Base-by-base conservation (phyloP, 2,888 invertebrate genomes). In the Diarsia dahlii region DNA sequence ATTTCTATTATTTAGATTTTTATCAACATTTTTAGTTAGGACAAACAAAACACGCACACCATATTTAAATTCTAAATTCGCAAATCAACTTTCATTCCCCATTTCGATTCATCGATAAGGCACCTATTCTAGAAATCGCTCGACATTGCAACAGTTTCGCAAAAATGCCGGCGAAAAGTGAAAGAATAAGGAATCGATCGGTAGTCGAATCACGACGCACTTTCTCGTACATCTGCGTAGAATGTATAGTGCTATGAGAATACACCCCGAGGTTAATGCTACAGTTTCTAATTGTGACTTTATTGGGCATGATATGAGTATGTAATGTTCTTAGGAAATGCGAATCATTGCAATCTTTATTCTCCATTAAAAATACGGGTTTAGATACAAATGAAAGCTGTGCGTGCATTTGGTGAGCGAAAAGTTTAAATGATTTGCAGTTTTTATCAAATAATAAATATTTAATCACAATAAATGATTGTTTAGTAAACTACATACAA, bases 121-220 rank as follows among this genome's bases (percentile, higher is more conserved):
- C 79, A 82, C 82, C n/a, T 87, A 87, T 87, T 89, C 82, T 91
- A 89, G 90, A 90, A 91, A 90, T 87, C 88, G 77, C 68, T 68
- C 65, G 77, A 79, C 67, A 81, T 80, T 68, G 71, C 60, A 58
- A 54, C 75, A 78, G 74, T 90, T 89, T 91, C 89, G 92, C 92
- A 92, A 91, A 92, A 91, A 90, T 90, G 82, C 88, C 83, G 85
- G 90, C 85, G 89, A 91, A 92, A 92, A 92, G 92, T 91, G 92
- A 92, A 92, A 92, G 91, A 93, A 89, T 90, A 84, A 73, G 80
- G 76, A 81, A 81, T 86, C 83, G 82, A 88, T 91, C 88, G 77
- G 87, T 86, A 93, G 71, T 78, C 91, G 45, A 68, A 70, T 83
- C 93, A 93, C 93, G 93, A 90, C 86, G 90, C 82, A 89, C 93